These are phyloP conservation scores for Ciconia nigra DNA, from an alignment of 2,797 vertebrate genomes.

Conservation along the genomic window DNA sequence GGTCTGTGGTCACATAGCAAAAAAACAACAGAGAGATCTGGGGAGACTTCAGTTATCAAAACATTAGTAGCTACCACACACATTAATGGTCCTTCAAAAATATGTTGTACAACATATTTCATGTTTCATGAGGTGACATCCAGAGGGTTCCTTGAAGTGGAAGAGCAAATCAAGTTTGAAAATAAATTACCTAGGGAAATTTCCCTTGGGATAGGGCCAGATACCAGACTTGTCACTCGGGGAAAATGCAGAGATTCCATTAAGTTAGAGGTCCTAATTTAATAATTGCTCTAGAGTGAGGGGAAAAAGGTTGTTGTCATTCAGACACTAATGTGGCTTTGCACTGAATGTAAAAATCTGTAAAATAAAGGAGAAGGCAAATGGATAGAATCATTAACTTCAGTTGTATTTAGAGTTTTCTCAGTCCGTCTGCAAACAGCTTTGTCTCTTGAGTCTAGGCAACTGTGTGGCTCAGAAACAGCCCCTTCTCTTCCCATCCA, in stretches of 20 bases:
- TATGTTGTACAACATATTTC: not conserved
- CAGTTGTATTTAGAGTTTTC: not conserved
- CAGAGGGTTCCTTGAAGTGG: not conserved
- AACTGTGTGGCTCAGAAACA: not conserved
- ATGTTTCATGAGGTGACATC: not conserved
- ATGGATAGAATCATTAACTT: not conserved
- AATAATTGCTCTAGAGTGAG: not conserved
- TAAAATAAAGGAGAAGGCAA: not conserved
- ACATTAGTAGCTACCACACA: not conserved
- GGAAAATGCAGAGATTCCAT: not conserved
- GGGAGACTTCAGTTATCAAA: not conserved
- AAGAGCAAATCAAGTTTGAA: not conserved
- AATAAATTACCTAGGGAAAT: not conserved
- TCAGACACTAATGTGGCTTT: not conserved
- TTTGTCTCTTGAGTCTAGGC: not conserved
- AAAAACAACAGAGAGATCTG: not conserved
- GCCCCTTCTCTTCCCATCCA: not conserved
- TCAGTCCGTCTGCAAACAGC: not conserved
- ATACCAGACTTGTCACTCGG: accelerated
- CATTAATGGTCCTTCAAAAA: not conserved
- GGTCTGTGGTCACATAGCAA: not conserved
- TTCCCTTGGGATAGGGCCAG: not conserved
- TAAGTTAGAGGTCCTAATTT: not conserved
- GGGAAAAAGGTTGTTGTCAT: not conserved
- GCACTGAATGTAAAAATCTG: not conserved